Evolutionary conservation across 2,113 vertebrate species (phyloP).

Genomic region (Piliocolobus tephrosceles): DNA sequence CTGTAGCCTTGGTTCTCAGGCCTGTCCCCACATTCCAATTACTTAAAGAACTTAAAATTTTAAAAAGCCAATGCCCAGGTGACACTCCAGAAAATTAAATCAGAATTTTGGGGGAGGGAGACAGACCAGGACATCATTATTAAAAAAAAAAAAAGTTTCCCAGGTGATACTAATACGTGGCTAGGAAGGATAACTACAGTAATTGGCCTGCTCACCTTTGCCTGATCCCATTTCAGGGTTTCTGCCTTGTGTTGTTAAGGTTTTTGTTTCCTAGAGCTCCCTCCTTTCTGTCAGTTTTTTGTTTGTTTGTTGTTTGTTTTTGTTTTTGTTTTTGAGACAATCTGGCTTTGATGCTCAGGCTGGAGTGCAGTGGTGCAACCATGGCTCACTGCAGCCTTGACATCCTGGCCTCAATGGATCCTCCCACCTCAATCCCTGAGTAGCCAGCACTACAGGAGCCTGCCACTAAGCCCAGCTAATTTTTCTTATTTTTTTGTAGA

Average conservation of each 20-base stretch:
- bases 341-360: no score
- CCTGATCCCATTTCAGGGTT: not conserved
- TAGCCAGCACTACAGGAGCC: no score
- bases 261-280: not conserved
- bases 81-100: not conserved
- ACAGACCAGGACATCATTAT: not conserved
- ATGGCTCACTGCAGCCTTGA: no score
- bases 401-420: no score
- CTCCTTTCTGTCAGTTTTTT: not conserved
- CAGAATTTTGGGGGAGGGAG: not conserved
- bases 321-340: no score
- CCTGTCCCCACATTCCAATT: not conserved
- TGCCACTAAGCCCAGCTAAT: no score
- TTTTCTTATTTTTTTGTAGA: no score
- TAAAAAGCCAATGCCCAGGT: not conserved
- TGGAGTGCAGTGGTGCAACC: no score
- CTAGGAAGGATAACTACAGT: not conserved
- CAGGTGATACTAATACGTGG: not conserved
- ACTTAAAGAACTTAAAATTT: not conserved
- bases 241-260: not conserved
- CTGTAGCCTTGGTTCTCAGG: not conserved
- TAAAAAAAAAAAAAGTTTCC: not conserved
- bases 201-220: not conserved
- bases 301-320: no score
- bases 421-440: no score